Evolutionary conservation across 2,888 invertebrate genomes (phyloP).

Genomic region (Scaptomyza caliginosa): DNA sequence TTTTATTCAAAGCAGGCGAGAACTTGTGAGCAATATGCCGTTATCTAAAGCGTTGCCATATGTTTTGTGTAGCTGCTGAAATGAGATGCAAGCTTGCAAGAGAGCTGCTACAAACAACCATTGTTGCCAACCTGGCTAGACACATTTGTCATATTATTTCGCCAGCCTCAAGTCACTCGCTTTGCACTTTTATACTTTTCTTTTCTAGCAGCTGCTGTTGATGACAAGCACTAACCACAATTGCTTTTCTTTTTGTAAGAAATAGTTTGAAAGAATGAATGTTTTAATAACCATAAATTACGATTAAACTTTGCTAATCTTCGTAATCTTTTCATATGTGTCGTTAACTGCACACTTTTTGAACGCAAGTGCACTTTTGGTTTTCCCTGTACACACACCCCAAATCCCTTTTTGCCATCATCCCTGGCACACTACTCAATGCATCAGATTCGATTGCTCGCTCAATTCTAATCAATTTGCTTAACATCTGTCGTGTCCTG

Average conservation of each 20-base stretch:
- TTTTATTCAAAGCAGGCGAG: background rate
- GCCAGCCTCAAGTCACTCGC: slow-evolving; percentile 27
- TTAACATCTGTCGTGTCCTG: slow-evolving; percentile 73
- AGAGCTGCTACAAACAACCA: background rate
- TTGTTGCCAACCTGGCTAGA: slow-evolving; percentile 62
- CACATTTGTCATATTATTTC: slow-evolving; percentile 76
- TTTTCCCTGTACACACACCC: background rate
- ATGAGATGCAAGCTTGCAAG: slow-evolving; percentile 8
- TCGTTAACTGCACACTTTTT: slow-evolving; percentile 54
- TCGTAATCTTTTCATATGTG: slow-evolving; percentile 56
- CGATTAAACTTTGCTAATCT: slow-evolving; percentile 33
- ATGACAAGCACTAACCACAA: slow-evolving; percentile 54
- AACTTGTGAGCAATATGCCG: slow-evolving; percentile 36
- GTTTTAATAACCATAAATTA: slow-evolving; percentile 47
- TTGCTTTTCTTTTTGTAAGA: slow-evolving; percentile 38
- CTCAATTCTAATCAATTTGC: slow-evolving; percentile 73
- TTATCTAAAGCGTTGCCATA: slow-evolving; percentile 54
- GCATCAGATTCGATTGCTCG: slow-evolving; percentile 30
- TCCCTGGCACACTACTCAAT: slow-evolving; percentile 35
- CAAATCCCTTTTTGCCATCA: background rate
- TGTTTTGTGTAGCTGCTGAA: slow-evolving; percentile 19
- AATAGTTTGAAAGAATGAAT: slow-evolving; percentile 11
- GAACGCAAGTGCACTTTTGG: slow-evolving; percentile 38
- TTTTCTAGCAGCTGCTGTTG: slow-evolving; percentile 39
- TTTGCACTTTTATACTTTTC: background rate